These are phyloP conservation scores for Stercorarius parasiticus DNA, from an alignment of 2,113 vertebrate species.

Conservation along the genomic window DNA sequence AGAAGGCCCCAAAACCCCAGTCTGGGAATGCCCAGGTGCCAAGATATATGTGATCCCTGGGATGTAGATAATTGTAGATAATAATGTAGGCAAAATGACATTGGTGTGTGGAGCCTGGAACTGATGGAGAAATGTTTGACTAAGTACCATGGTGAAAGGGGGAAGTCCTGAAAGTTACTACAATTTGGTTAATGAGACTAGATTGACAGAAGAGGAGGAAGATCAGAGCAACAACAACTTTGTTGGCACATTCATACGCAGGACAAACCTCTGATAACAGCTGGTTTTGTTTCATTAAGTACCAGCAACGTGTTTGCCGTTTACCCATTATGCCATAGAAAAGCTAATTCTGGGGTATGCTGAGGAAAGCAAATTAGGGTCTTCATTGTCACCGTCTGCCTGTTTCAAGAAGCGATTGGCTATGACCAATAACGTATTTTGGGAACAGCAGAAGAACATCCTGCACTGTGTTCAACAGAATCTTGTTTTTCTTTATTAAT, in stretches of 20 bases:
- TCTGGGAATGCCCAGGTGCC: neutral
- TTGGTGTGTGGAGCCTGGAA: neutral
- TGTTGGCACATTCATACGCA: neutral
- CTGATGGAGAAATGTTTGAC: neutral
- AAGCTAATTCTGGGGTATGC: neutral
- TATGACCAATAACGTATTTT: neutral
- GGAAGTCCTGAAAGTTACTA: neutral
- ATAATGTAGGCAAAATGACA: neutral
- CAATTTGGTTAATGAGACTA: neutral
- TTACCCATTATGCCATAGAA: neutral
- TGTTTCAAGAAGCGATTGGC: neutral
- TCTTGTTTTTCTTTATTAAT: neutral
- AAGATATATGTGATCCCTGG: neutral
- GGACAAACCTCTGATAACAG: neutral
- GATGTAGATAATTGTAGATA: neutral
- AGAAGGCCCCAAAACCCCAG: neutral
- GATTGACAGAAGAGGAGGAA: neutral
- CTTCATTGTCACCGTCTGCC: neutral
- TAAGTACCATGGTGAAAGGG: neutral
- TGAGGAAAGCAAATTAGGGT: neutral
- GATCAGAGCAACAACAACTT: neutral
- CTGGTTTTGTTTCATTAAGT: neutral
- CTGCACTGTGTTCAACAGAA: neutral
- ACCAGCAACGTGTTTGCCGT: neutral
- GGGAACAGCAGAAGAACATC: neutral